Conservation (phyloP, 2,113 vertebrate genomes). For the Geococcyx californianus region DNA sequence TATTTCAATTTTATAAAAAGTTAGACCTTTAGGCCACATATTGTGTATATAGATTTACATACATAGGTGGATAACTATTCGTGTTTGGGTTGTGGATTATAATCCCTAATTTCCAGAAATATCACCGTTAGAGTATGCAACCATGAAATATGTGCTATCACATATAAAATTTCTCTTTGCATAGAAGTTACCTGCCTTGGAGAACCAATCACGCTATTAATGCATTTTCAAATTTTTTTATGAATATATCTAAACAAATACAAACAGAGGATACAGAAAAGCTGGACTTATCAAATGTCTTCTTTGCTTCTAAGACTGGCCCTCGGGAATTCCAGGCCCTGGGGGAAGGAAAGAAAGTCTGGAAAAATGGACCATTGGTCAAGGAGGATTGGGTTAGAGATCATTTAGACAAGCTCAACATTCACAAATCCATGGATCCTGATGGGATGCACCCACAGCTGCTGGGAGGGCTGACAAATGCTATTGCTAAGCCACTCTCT, state of each 20-base stretch:
- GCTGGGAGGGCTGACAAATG: no score
- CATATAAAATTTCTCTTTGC: neutral
- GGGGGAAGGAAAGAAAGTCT: no score
- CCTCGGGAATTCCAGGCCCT: no score
- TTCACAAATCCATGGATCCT: no score
- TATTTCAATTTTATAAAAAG: neutral
- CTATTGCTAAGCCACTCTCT: no score
- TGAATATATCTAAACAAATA: neutral
- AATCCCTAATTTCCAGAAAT: neutral
- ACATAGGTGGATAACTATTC: neutral
- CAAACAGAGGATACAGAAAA: neutral
- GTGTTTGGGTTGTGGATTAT: neutral
- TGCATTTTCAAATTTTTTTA: neutral
- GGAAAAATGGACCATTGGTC: no score
- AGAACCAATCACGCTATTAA: neutral
- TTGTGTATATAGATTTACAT: accelerated
- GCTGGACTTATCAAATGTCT: no score
- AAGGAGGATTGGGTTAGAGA: no score
- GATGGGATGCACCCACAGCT: no score
- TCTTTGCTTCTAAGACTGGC: no score
- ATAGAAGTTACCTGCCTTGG: neutral
- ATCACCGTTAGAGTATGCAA: neutral
- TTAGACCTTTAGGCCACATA: neutral
- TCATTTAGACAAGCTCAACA: no score
- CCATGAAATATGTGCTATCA: neutral